These are phyloP conservation scores for Ptychoptera contaminata DNA, from an alignment of 2,888 invertebrate species.

Conservation along the genomic window DNA sequence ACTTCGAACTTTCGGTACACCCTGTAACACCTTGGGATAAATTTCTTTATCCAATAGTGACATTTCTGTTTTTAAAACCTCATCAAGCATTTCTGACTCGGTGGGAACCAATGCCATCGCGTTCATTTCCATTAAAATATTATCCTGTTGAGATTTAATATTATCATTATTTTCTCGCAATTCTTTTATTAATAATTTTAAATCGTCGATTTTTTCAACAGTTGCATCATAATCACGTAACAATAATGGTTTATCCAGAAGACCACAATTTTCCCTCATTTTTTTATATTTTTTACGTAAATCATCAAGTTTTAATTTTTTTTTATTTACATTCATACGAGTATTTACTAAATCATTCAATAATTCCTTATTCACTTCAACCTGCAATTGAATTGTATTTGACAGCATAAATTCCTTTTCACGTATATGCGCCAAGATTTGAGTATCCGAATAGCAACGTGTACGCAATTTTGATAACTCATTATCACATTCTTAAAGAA, in stretches of 20 bases:
- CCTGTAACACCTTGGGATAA: slow-evolving; percentile 1
- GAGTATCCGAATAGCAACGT: slow-evolving; percentile 17
- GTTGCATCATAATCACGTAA: slow-evolving; percentile 23
- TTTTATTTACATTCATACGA: slow-evolving; percentile 14
- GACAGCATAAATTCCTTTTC: slow-evolving; percentile 18
- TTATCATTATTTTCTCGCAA: slow-evolving; percentile 9
- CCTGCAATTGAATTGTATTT: slow-evolving; percentile 9
- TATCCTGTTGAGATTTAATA: slow-evolving; percentile 1
- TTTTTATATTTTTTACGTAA: slow-evolving; percentile 15
- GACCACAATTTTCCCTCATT: slow-evolving; percentile 18
- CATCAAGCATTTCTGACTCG: slow-evolving; percentile 5
- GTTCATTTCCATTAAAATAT: background rate
- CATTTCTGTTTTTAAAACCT: slow-evolving; percentile 1
- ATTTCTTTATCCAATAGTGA: slow-evolving; percentile 2
- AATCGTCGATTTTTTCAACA: slow-evolving; percentile 6
- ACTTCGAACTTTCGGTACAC: no score
- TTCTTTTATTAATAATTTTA: slow-evolving; percentile 8
- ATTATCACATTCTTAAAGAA: slow-evolving; percentile 17
- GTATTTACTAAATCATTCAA: background rate
- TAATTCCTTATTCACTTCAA: slow-evolving; percentile 7
- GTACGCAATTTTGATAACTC: slow-evolving; percentile 17
- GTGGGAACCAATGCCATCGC: background rate
- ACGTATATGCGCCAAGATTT: slow-evolving; percentile 19
- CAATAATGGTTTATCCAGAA: slow-evolving; percentile 20
- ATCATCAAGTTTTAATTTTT: slow-evolving; percentile 15